Conservation (phyloP, 2,797 vertebrate genomes). For the Clarias pachynema region DNA sequence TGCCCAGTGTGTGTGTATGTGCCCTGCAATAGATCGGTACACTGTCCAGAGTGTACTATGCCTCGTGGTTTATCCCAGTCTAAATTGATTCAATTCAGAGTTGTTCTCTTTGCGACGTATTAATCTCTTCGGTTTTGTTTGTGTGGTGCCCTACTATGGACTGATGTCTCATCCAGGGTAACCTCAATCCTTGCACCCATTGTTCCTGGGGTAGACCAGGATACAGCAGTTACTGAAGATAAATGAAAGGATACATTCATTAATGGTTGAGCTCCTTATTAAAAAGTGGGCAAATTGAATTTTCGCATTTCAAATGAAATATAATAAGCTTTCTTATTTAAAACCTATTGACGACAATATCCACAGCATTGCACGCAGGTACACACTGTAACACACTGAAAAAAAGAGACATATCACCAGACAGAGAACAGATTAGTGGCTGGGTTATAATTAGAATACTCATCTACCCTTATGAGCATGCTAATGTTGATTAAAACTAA, state of each 20-base stretch:
- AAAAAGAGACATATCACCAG: not conserved
- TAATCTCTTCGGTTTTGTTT: not conserved
- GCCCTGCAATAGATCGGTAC: no score
- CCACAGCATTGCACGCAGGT: not conserved
- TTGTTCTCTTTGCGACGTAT: not conserved
- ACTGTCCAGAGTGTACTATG: no score
- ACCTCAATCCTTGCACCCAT: not conserved
- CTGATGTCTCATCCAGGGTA: not conserved
- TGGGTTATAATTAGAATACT: slow-evolving; percentile 9
- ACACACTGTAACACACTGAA: not conserved
- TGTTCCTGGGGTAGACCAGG: not conserved
- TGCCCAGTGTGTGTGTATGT: no score
- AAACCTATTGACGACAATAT: not conserved
- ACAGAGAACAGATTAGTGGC: not conserved
- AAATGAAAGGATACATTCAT: not conserved
- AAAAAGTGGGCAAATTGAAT: not conserved
- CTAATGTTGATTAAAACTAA: slow-evolving; percentile 12
- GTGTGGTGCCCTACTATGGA: no score
- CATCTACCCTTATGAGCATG: not conserved
- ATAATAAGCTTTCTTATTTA: not conserved
- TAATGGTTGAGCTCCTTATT: not conserved
- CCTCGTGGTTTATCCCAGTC: no score
- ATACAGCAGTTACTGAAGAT: not conserved
- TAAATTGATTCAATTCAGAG: not conserved
- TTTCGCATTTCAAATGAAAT: not conserved